Evolutionary conservation across 2,888 invertebrate species (phyloP), one percentile per base, ranked within the genome.

Genomic region (Euproctis similis): DNA sequence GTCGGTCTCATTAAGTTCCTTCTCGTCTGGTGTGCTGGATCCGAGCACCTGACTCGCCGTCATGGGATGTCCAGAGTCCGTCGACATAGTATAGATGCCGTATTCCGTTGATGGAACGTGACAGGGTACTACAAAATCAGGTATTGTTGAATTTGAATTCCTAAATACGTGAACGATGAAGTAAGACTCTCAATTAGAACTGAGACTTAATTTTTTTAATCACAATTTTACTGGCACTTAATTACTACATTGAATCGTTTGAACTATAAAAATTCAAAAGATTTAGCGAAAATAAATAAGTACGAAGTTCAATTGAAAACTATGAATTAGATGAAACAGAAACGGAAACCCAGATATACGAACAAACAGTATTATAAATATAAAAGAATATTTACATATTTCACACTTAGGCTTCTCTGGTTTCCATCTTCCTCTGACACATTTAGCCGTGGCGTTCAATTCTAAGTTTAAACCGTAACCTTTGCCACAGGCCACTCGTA

Each of bases 361-460:
- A n/a, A n/a, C n/a, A n/a, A n/a, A n/a, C n/a, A n/a, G n/a, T n/a
- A n/a, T n/a, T n/a, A n/a, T n/a, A n/a, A n/a, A n/a, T n/a, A n/a
- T n/a, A n/a, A n/a, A n/a, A n/a, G n/a, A n/a, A 1, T 45, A 85
- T 88, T 87, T 82, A 94, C 94, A 82, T 57, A 94, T 91, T 56
- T 90, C 85, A 66, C 96, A 96, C 49, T 88, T 87, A 0, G 96
- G 95, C 47, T 89, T 90, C 37, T 88, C 88, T 0, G 94, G 94
- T 52, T 90, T 92, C 96, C 96, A 96, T 42, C 91, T 87, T 1
- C 96, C 95, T 38, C 93, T 86, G 2, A 91, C 89, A 63, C 96
- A 96, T 54, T 90, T 90, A 0, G 92, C 92, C 1, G 94, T 93
- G 2, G 88, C 87, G 58, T 94, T 94, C 29, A 86, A 85, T 31